These are phyloP conservation scores for Yponomeuta evonymella DNA, from an alignment of 2,888 invertebrate genomes.

Conservation along the genomic window DNA sequence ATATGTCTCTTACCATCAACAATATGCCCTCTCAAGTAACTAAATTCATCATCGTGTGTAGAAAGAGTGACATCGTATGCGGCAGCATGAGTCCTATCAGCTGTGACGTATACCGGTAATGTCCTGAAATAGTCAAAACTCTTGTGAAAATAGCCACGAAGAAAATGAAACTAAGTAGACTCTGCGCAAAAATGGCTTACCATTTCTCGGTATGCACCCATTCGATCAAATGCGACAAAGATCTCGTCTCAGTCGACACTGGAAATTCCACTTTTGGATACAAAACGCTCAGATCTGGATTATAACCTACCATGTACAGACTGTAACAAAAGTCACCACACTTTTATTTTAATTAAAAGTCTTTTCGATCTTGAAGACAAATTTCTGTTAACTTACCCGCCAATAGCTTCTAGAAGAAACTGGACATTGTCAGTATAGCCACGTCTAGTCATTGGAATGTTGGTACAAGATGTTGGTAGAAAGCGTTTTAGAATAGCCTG, in stretches of 20 bases:
- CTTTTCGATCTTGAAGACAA: not conserved
- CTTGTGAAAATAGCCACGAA: not conserved
- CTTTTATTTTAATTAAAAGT: too few relatives aligned
- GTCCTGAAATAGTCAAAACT: conserved; percentile 34
- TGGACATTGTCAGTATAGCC: conserved; percentile 76
- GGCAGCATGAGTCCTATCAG: conserved; percentile 62
- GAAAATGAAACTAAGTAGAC: not conserved
- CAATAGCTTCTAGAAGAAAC: conserved; percentile 75
- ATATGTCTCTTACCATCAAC: conserved; percentile 79
- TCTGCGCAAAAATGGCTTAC: conserved; percentile 35
- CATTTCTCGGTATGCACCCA: conserved; percentile 88
- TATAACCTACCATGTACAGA: conserved; percentile 82
- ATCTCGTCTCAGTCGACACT: conserved; percentile 87
- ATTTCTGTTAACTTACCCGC: conserved; percentile 28
- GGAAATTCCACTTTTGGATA: conserved; percentile 85
- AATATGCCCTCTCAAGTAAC: conserved; percentile 82
- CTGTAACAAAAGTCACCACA: conserved; percentile 50
- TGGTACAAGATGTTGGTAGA: conserved; percentile 75
- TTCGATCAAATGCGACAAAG: conserved; percentile 84
- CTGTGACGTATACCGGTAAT: conserved; percentile 45
- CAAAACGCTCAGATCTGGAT: conserved; percentile 80
- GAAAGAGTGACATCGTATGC: conserved; percentile 67
- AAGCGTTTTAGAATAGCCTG: conserved; percentile 87
- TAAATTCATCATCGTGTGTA: conserved; percentile 74
- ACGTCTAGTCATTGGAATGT: conserved; percentile 83